Evolutionary conservation across 2,113 vertebrate genomes (phyloP), one percentile per base, ranked within the genome.

Genomic region (Colaptes auratus): DNA sequence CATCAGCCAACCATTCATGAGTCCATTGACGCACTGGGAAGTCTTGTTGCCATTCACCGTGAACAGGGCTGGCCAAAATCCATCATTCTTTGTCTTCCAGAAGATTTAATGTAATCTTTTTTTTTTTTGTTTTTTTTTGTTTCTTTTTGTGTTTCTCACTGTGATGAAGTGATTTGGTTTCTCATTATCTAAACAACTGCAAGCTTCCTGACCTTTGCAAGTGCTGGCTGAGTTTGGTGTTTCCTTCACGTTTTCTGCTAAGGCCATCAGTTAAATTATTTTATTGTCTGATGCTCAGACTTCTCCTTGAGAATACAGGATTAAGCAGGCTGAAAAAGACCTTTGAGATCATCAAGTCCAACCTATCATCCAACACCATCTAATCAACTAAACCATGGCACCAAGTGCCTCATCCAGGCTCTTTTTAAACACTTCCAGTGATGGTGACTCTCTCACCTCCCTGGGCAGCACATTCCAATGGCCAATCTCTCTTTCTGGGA

Each of bases 21-120:
- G 42, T 20, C 42, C 23, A 9, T 20, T 94, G 94, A 93, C 5
- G 60, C 30, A 82, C 42, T 92, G 92, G 67, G n/a, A 89, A 92
- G 42, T 8, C 67, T 59, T 82, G 36, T 70, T 91, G 4, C 80
- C 46, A 36, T 85, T 92, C 52, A 25, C 56, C 1, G 2, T 64
- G 46, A 56, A 12, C n/a, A 79, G 18, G 5, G 16, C 59, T 94
- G 82, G 88, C 72, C 69, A 86, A 71, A 90, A 14, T 24, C 28
- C 79, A 52, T 82, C 15, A 42, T 71, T 77, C 46, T 88, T 87
- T 58, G 18, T 64, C 52, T 92, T 42, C 56, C 60, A 80, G 75
- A 55, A 82, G n/a, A 67, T n/a, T 77, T 31, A 48, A 5, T 11
- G 7, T 30, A 25, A 20, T 14, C 6, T 50, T 48, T n/a, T 36